Base-by-base conservation (phyloP, 2,888 invertebrate species). In the Nomada hirtipes region DNA sequence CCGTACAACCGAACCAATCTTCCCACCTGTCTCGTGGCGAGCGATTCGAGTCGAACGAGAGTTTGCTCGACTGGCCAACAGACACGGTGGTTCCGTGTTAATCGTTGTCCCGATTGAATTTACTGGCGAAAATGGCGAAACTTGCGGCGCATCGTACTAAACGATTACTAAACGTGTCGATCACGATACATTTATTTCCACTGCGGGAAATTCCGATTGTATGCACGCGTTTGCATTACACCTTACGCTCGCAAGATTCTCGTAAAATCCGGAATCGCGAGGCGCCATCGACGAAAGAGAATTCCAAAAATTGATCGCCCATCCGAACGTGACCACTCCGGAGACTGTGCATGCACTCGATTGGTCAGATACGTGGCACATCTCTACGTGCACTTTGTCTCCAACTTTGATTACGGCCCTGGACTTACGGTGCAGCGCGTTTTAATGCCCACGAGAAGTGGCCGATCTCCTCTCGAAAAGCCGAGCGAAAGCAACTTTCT, bases 401-500 rank as follows among this genome's bases (percentile, higher is more conserved):
- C 23, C 47, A 2, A 36, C 9, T 9, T 65, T 44, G 60, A 42
- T 68, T 81, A 84, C 87, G 86, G 86, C 73, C 82, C 87, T 87
- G 86, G 65, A 72, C 63, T 80, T 67, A 78, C 74, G 63, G 76
- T 67, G 73, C 53, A 59, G 68, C 63, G 71, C 76, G 76, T 80
- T 84, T 83, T 86, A 87, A 87, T 88, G 86, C 77, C 70, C 80
- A 76, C 70, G 83, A 82, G 87, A 86, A 79, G 83, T 55, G 69
- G 83, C 82, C 83, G 89, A 88, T 89, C 87, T 88, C 84, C 83
- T 86, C 82, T 82, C 72, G 75, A 76, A 64, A 63, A 69, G 72
- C 52, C 79, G 79, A 86, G 91, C 90, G 90, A 91, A 90, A 91
- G 91, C 90, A 69, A 91, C 91, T 91, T 91, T 91, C 91, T 90